These are phyloP conservation scores for Aromia moschata DNA, from an alignment of 2,888 invertebrate species.

Conservation along the genomic window DNA sequence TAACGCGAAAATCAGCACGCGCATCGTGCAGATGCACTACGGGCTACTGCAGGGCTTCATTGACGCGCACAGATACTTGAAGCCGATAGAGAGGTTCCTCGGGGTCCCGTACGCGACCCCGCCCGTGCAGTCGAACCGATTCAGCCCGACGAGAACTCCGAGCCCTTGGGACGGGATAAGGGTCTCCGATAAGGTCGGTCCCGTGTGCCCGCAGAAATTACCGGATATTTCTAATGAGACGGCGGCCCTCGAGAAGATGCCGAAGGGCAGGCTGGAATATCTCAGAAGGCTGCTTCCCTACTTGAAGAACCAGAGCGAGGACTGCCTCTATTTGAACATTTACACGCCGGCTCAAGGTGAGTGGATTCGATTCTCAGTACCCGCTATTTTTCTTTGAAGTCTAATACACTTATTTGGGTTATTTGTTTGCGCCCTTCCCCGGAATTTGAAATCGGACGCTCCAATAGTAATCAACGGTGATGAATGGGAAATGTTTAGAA, in stretches of 20 bases:
- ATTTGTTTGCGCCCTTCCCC: too few species aligned
- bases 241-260: conserved; percentile 85
- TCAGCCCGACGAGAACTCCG: conserved; percentile 94
- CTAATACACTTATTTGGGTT: too few species aligned
- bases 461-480: too few species aligned
- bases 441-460: too few species aligned
- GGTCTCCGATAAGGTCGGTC: conserved; percentile 80
- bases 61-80: conserved; percentile 70
- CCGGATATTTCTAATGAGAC: conserved; percentile 89
- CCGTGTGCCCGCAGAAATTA: conserved; percentile 91
- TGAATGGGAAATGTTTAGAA: too few species aligned
- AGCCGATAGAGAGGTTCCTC: conserved; percentile 71
- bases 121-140: conserved; percentile 83
- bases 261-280: conserved; percentile 89
- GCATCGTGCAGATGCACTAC: too few species aligned
- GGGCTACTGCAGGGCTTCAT: too few species aligned
- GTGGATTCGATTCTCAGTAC: too few species aligned
- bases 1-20: too few species aligned
- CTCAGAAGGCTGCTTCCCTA: conserved; percentile 84
- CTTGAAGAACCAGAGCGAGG: conserved; percentile 93
- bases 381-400: too few species aligned
- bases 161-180: conserved; percentile 91
- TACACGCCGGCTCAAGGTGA: conserved; percentile 94
- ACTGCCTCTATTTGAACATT: conserved; percentile 96
- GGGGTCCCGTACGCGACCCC: conserved; percentile 91